Percentiles rank a stretch among this genome's conserved stretches.
phyloP scores from a whole-genome alignment of 2,888 invertebrate species.

The Proisotoma minuta region DNA sequence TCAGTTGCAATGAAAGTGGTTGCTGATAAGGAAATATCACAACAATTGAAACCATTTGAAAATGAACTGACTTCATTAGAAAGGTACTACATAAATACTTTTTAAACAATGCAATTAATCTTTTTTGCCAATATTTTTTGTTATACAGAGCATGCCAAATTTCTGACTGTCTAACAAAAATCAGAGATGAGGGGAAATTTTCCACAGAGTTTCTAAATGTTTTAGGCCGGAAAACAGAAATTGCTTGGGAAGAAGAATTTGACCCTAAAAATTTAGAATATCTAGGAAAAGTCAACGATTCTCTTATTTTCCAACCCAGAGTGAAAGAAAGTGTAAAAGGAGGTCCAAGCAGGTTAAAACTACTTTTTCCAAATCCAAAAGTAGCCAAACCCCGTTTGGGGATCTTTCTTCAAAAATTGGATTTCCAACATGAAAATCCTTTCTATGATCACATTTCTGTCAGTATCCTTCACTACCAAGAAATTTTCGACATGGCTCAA shows the following conservation, averaged over 20 bases:
- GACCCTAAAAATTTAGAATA: neutral
- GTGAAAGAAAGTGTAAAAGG: neutral
- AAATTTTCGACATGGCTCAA: neutral
- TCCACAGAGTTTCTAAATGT: neutral
- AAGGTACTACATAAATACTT: neutral
- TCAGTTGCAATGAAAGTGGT: neutral
- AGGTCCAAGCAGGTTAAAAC: neutral
- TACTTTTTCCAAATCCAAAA: neutral
- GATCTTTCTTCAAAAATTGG: neutral
- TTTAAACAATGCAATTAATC: neutral
- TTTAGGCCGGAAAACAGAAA: neutral
- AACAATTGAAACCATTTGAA: neutral
- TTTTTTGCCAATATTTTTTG: neutral
- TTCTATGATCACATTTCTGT: neutral
- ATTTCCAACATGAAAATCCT: neutral
- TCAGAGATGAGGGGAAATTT: neutral
- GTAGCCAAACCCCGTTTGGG: neutral
- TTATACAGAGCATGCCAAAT: neutral
- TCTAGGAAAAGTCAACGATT: neutral
- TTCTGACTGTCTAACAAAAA: neutral
- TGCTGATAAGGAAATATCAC: neutral
- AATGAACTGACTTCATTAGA: neutral
- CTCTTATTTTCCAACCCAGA: neutral
- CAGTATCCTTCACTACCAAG: neutral
- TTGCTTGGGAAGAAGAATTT: neutral